A percentile compares a stretch with the other conserved stretches of the same genome.
phyloP scores from a whole-genome alignment of 2,888 invertebrate genomes.

The Mythimna vitellina region DNA sequence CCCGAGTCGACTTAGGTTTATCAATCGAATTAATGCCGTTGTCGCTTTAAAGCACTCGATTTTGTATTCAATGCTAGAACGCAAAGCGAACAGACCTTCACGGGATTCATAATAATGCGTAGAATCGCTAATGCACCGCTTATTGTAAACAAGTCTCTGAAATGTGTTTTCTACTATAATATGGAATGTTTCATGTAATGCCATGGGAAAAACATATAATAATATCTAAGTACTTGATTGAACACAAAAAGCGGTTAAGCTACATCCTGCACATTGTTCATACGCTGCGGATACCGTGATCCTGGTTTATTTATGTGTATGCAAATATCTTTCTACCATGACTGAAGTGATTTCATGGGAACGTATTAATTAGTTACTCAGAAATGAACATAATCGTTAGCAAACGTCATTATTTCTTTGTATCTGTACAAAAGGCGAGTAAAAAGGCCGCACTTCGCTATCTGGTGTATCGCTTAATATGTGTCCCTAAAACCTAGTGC shows the following conservation, averaged over 20 bases:
- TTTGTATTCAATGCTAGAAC: constrained; percentile 60
- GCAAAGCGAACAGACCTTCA: constrained; percentile 37
- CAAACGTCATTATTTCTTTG: constrained; percentile 57
- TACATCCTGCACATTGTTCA: constrained; percentile 58
- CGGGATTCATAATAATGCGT: constrained; percentile 39
- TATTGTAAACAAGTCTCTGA: constrained; percentile 36
- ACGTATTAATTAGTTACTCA: constrained; percentile 54
- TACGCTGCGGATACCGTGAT: constrained; percentile 49
- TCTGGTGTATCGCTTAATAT: constrained; percentile 45
- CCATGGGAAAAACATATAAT: constrained; percentile 51
- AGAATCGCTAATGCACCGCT: constrained; percentile 39
- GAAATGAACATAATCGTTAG: constrained; percentile 47
- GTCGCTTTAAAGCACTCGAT: constrained; percentile 66
- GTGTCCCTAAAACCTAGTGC: constrained; percentile 21
- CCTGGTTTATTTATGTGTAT: constrained; percentile 55
- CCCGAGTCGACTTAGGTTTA: constrained; percentile 82
- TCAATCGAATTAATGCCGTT: constrained; percentile 77
- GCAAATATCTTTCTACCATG: constrained; percentile 52
- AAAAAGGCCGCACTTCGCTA: constrained; percentile 54
- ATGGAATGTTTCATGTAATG: constrained; percentile 29
- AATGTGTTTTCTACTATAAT: constrained; percentile 34
- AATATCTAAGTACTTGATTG: constrained; percentile 49
- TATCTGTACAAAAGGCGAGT: constrained; percentile 49
- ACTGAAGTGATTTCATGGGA: constrained; percentile 57
- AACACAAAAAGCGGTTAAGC: constrained; percentile 50